Conservation (phyloP, 2,797 vertebrate genomes). For the Microctenopoma steveboyesi region DNA sequence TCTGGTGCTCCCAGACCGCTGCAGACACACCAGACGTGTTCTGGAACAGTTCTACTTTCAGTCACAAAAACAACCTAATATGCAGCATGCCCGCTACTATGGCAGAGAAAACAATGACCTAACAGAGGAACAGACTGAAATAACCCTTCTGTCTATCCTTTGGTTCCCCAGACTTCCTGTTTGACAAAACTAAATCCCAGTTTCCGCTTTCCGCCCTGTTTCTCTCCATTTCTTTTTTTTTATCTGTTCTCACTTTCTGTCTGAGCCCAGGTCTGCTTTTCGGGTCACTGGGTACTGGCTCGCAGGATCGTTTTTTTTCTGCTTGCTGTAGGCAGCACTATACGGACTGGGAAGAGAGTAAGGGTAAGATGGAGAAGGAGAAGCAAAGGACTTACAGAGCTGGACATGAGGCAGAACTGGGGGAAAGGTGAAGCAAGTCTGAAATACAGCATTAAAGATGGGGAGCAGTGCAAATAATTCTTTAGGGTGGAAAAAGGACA, state of each 20-base stretch:
- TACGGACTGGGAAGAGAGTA: slow-evolving; percentile 23
- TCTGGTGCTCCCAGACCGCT: slow-evolving; percentile 34
- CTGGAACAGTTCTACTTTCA: slow-evolving; percentile 47
- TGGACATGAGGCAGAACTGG: slow-evolving; percentile 54
- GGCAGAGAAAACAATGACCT: slow-evolving; percentile 80
- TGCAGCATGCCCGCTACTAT: slow-evolving; percentile 52
- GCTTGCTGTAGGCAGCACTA: slow-evolving; percentile 35
- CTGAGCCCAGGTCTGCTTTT: slow-evolving; percentile 55
- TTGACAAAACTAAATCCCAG: slow-evolving; percentile 81
- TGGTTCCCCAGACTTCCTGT: slow-evolving; percentile 82
- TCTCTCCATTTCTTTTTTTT: slow-evolving; percentile 50
- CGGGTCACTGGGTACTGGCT: slow-evolving; percentile 65
- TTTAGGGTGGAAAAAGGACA: slow-evolving; percentile 16
- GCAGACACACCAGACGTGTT: slow-evolving; percentile 51
- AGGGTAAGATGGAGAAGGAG: slow-evolving; percentile 41
- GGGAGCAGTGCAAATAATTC: slow-evolving; percentile 50
- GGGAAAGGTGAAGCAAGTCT: slow-evolving; percentile 60
- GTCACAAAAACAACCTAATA: slow-evolving; percentile 48
- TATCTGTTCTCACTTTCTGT: slow-evolving; percentile 37
- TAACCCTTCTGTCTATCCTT: slow-evolving; percentile 79
- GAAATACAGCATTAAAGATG: slow-evolving; percentile 56
- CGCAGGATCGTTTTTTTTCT: slow-evolving; percentile 41
- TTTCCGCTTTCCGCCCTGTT: slow-evolving; percentile 77
- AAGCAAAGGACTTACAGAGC: slow-evolving; percentile 43
- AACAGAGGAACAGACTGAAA: slow-evolving; percentile 78